A percentile compares a stretch with the other conserved stretches of the same genome.
Evolutionary conservation across 2,113 vertebrate genomes (phyloP).

Genomic region (Mastomys natalensis): DNA sequence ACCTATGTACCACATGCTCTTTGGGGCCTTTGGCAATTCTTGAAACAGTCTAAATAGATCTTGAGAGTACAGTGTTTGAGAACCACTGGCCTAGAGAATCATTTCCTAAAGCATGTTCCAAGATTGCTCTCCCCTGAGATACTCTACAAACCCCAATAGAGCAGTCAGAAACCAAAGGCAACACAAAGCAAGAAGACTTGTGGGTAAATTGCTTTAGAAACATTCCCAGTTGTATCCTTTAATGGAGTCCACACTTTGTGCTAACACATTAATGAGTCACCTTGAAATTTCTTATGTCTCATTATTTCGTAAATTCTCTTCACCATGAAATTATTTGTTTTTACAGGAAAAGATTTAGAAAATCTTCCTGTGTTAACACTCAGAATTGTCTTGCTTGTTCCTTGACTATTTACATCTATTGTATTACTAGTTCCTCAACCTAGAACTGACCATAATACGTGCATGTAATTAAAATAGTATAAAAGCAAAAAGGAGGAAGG

Average conservation of each 20-base stretch:
- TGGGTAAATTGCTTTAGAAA: background rate
- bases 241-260: background rate
- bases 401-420: no score
- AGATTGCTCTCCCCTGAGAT: constrained; percentile 7
- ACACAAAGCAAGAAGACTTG: background rate
- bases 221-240: background rate
- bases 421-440: no score
- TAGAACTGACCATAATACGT: no score
- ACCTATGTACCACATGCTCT: background rate
- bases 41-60: background rate
- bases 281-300: background rate
- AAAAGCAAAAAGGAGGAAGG: no score
- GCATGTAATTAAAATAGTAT: no score
- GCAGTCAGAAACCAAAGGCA: background rate
- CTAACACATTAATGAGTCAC: background rate
- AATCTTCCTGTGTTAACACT: background rate
- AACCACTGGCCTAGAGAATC: background rate
- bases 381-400: background rate
- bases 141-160: background rate
- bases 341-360: background rate
- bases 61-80: constrained; percentile 41
- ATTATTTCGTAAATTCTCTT: constrained; percentile 18
- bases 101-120: background rate
- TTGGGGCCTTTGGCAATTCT: background rate
- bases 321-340: background rate